These are phyloP conservation scores for Struthidea cinerea DNA, from an alignment of 2,113 vertebrate genomes.

Conservation along the genomic window DNA sequence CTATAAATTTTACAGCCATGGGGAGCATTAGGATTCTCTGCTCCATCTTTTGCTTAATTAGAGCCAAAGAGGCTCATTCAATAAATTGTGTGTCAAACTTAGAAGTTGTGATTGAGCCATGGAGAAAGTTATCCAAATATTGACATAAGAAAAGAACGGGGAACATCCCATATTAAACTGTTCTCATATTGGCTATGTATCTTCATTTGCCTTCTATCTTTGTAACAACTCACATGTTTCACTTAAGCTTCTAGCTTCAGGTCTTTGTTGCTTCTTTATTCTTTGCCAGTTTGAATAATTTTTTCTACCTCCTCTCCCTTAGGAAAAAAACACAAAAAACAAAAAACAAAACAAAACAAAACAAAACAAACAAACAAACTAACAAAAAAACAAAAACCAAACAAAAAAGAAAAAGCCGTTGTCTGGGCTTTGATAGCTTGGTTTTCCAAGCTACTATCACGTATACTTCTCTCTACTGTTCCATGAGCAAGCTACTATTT, in stretches of 20 bases:
- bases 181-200: background rate
- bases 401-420: rapidly evolving
- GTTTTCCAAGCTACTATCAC: background rate
- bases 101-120: background rate
- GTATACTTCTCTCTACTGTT: background rate
- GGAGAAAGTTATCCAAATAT: background rate
- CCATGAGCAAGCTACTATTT: background rate
- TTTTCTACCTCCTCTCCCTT: background rate
- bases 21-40: background rate
- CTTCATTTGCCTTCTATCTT: background rate
- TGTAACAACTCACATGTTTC: background rate
- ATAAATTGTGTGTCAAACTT: background rate
- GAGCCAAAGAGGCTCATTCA: background rate
- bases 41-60: background rate
- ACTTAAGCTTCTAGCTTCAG: background rate
- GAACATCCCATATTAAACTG: background rate
- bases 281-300: background rate
- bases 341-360: background rate
- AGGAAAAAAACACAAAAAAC: too few relatives aligned
- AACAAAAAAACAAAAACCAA: too few relatives aligned
- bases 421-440: background rate
- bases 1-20: background rate
- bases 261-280: background rate
- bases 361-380: too few relatives aligned
- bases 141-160: conserved; percentile 2